Evolutionary conservation across 1,140 invertebrate genomes (phyloP), one percentile per base, ranked within the genome.

Genomic region (Drosophila paulistorum): DNA sequence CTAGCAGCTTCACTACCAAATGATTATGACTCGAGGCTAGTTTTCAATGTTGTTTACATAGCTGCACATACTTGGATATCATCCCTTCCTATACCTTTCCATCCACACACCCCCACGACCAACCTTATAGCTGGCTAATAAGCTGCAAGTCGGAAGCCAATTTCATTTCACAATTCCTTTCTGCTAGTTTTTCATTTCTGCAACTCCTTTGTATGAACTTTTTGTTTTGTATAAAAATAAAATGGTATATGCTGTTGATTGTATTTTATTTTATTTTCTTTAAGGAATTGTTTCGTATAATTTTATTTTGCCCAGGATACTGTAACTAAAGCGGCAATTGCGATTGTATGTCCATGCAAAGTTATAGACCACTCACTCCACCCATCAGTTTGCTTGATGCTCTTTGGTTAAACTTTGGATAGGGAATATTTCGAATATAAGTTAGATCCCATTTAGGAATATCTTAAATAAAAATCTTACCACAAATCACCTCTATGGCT

Each of bases 21-120:
- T 13, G 9, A 63, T 35, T 61, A 65, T 39, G 20, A 7, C 35
- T 58, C 10, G 41, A 74, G 58, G 60, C 45, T 42, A 41, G 61
- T 20, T n/a, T 6, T 35, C 62, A 17, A 54, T 51, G 17, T 51
- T 66, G 68, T 58, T 69, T 69, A 63, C 59, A 54, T 57, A 45
- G 23, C 20, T 14, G 14, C 30, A 67, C 17, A 33, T 61, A 17
- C 41, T 1, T 26, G 1, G 10, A 2, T 30, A 23, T 7, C 14
- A 23, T 7, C 14, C 30, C n/a, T 13, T n/a, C 14, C n/a, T 11
- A 7, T 7, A 1, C 17, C 30, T 1, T 3, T 23, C 20, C 20
- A 23, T 23, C 20, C 20, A 23, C 20, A 3, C 20, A 48, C 23
- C 9, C 2, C 0, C 4, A 26, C 23, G 20, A 13, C 39, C 35